Percentiles rank a stretch among this genome's conserved stretches.
phyloP scores from a whole-genome alignment of 2,797 vertebrate genomes.

The Onychomys arenicola region DNA sequence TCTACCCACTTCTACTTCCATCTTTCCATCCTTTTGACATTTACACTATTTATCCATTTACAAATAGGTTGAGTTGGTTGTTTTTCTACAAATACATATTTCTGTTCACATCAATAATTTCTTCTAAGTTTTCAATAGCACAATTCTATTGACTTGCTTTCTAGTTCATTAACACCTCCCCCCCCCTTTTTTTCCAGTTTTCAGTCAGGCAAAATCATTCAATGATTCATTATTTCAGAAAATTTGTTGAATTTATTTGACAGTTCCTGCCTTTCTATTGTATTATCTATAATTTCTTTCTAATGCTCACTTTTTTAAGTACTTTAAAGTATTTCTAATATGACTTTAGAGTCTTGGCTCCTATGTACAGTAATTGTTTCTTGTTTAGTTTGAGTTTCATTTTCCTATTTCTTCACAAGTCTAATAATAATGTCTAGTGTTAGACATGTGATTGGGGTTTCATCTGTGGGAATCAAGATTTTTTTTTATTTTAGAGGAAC shows the following conservation, averaged over 20 bases:
- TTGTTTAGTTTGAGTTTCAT: neutral
- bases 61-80: neutral
- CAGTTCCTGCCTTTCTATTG: neutral
- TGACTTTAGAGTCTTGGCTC: neutral
- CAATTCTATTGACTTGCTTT: neutral
- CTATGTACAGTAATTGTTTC: neutral
- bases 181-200: too few species aligned
- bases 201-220: neutral
- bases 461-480: neutral
- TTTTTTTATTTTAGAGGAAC: neutral
- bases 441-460: neutral
- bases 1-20: neutral
- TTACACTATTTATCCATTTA: neutral
- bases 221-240: neutral
- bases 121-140: neutral
- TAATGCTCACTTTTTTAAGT: neutral
- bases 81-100: neutral
- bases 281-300: neutral
- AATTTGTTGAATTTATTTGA: neutral
- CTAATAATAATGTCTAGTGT: neutral
- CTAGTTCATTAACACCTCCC: neutral
- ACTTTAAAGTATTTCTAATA: neutral
- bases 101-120: neutral
- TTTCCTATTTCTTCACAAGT: neutral
- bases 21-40: neutral